These are phyloP conservation scores for Drosophila tristis DNA, from an alignment of 1,140 invertebrate genomes.

Conservation along the genomic window DNA sequence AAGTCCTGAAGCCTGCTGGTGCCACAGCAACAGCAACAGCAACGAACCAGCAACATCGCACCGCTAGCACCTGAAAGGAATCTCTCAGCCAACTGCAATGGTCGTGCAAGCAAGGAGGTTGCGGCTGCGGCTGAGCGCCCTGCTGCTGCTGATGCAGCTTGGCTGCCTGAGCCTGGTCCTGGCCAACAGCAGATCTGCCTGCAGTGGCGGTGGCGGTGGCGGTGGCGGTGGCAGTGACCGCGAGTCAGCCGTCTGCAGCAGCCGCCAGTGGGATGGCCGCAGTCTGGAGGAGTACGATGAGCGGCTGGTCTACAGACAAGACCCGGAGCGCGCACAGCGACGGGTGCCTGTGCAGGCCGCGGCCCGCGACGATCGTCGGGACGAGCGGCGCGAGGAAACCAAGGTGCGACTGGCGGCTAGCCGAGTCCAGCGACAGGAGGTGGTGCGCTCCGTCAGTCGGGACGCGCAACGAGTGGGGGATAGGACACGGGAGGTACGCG, in stretches of 20 bases:
- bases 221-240: no score
- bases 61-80: constrained; percentile 22
- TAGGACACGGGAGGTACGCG: background rate
- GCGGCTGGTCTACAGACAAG: constrained; percentile 70
- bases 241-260: constrained; percentile 8
- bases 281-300: constrained; percentile 60
- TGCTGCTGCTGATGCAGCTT: constrained; percentile 53
- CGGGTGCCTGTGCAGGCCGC: background rate
- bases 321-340: background rate
- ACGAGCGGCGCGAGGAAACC: constrained; percentile 16
- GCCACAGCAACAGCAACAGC: constrained; percentile 38
- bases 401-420: background rate
- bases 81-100: constrained; percentile 26
- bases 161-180: constrained; percentile 28
- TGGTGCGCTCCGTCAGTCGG: background rate
- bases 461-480: no score
- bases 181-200: constrained; percentile 18
- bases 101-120: constrained; percentile 37
- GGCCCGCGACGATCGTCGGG: constrained; percentile 21
- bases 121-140: constrained; percentile 53
- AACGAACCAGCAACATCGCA: constrained; percentile 2
- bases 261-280: constrained; percentile 16
- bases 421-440: background rate
- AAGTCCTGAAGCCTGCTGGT: constrained; percentile 46
- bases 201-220: background rate